Conservation (phyloP, 2,113 vertebrate species). For the Corythaeola cristata region DNA sequence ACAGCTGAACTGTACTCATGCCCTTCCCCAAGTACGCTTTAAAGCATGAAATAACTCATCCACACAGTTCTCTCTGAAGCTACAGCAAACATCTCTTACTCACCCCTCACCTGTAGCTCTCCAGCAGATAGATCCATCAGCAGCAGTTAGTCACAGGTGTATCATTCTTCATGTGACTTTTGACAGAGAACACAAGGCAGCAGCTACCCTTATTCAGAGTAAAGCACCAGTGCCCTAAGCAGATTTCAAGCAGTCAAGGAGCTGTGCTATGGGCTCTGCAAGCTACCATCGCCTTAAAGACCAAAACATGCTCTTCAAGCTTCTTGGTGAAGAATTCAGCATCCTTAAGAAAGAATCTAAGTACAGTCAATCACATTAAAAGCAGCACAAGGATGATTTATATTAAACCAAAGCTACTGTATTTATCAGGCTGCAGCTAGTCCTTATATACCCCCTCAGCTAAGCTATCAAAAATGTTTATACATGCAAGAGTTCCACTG, state of each 20-base stretch:
- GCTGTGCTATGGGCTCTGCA: neutral
- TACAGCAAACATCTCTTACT: neutral
- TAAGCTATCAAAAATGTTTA: neutral
- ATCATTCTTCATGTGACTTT: neutral
- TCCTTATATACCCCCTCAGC: neutral
- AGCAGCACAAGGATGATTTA: neutral
- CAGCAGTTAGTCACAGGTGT: neutral
- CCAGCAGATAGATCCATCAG: neutral
- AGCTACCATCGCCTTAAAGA: neutral
- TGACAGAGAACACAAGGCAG: neutral
- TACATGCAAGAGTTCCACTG: neutral
- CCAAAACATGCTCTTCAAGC: neutral
- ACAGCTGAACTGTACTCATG: accelerated
- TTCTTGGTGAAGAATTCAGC: neutral
- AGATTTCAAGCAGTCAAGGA: neutral
- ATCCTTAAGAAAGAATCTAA: neutral
- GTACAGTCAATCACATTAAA: neutral
- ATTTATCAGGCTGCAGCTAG: neutral
- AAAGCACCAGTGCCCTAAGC: neutral
- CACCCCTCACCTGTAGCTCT: neutral
- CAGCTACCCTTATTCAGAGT: neutral
- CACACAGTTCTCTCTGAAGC: neutral
- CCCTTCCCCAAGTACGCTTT: neutral
- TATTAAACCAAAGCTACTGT: neutral
- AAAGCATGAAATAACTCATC: neutral